Conservation (phyloP, 2,113 vertebrate species). For the Dunckerocampus dactyliophorus region DNA sequence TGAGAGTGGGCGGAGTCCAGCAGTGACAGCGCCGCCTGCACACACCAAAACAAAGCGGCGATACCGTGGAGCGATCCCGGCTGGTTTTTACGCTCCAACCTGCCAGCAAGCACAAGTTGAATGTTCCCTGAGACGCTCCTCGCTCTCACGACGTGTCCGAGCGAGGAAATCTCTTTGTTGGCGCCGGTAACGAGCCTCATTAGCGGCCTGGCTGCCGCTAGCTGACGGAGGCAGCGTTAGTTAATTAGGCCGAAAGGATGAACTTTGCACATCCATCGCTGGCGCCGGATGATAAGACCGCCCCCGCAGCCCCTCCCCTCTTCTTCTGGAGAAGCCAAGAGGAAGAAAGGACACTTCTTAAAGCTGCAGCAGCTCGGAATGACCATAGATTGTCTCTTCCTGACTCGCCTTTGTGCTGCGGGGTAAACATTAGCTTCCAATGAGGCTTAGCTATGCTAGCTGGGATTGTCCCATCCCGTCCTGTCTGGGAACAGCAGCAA, state of each 20-base stretch:
- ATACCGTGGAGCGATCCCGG: no score
- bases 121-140: no score
- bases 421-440: no score
- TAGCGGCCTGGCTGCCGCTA: slow-evolving; percentile 29
- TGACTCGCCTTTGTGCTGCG: no score
- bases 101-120: no score
- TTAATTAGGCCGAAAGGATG: slow-evolving; percentile 61
- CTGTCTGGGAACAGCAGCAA: no score
- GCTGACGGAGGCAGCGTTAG: slow-evolving; percentile 49
- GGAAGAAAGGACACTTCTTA: slow-evolving; percentile 4
- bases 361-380: background rate
- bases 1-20: slow-evolving; percentile 16
- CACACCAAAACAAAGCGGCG: no score
- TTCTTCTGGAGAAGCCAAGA: background rate
- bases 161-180: slow-evolving; percentile 24
- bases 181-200: slow-evolving; percentile 54
- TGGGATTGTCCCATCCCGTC: no score
- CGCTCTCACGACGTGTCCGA: slow-evolving; percentile 16
- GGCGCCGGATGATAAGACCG: slow-evolving; percentile 41
- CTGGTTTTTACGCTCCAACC: no score
- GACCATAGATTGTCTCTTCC: no score
- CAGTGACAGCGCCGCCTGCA: background rate
- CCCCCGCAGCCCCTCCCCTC: background rate
- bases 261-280: slow-evolving; percentile 47
- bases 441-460: no score